Base-by-base conservation (phyloP, 2,888 invertebrate species). In the Catonia carolina region DNA sequence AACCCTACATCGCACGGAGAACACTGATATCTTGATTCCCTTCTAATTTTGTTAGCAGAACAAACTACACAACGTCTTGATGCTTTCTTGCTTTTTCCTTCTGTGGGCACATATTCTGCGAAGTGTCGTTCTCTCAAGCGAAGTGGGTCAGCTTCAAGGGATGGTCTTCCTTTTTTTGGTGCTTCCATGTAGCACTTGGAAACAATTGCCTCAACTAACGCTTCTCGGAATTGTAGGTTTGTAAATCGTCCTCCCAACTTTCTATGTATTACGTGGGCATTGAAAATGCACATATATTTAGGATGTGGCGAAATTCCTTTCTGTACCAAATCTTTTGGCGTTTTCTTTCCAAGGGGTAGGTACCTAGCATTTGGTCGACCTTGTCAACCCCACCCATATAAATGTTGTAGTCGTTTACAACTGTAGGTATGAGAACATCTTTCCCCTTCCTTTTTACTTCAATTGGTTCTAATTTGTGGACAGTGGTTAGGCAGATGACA, bases 241-340 rank as follows among this genome's bases (percentile, higher is more conserved):
- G 14, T 37, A 17, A 5, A 8, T 17, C 8, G 14, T 27, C 17
- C 23, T 31, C 35, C 50, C 8, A 6, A 33, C 15, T 10, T 17
- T 50, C 10, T 35, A 20, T 35, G 14, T 14, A 20, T 8, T 15
- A 50, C 23, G 33, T 50, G 35, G 33, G 50, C 50, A 35, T 31
- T 50, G n/a, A n/a, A n/a, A n/a, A n/a, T 12, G 15, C 20, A 50
- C 35, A 31, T 17, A 50, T 31, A 31, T 53, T 27, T n/a, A 53
- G 18, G 12, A 53, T n/a, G 22, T 14, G 17, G 17, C n/a, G n/a
- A n/a, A 53, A 53, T 23, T 23, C 12, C 22, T 53, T 53, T 23
- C 18, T 53, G 41, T 42, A 48, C 53, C 53, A 53, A 47, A 47
- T 47, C 22, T 53, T 53, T 20, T 18, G 20, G 2, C 23, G 41